Evolutionary conservation across 2,113 vertebrate species (phyloP), one percentile per base, ranked within the genome.

Genomic region (Microcebus lehilahytsara): DNA sequence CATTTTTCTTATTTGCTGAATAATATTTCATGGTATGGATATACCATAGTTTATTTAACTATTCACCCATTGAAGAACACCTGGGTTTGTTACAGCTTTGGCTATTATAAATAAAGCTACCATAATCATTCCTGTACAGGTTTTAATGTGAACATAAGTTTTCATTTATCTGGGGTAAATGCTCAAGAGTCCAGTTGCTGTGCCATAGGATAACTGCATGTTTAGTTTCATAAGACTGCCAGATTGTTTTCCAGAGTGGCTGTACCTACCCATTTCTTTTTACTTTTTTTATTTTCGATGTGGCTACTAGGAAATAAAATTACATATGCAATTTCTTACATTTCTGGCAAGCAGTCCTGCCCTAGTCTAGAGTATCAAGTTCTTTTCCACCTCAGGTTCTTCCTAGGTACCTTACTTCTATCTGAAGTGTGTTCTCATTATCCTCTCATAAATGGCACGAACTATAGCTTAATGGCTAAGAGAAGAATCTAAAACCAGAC

Each of bases 81-180:
- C 46, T 67, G 8, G 22, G 27, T 81, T 81, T 19, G 9, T 72
- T 71, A 9, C 46, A 86, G 19, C 22, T 95, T 83, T 85, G 80
- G n/a, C 49, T 56, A 9, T 49, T 79, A 46, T 34, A 30, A 49
- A 51, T n/a, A n/a, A 49, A 67, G 25, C 12, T 60, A 9, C 8
- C 42, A 62, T 64, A 83, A 92, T 16, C 56, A 83, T 58, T 60
- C 7, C 3, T 19, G 1, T 46, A 10, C 23, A 40, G 9, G 27
- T 67, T 90, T 87, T 66, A 22, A 22, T 22, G 56, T 93, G 46
- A 77, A 77, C 19, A 23, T 62, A 67, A 3, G 5, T 64, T 60
- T 94, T 92, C 51, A 88, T 91, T 51, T 42, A 19, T 49, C 75
- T 72, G 16, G 46, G n/a, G 17, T 80, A 91, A 95, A 80, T 75